Percentiles rank a stretch among this genome's conserved stretches.
phyloP scores from a whole-genome alignment of 1,140 invertebrate genomes.

The Alviniconcha marisindica region DNA sequence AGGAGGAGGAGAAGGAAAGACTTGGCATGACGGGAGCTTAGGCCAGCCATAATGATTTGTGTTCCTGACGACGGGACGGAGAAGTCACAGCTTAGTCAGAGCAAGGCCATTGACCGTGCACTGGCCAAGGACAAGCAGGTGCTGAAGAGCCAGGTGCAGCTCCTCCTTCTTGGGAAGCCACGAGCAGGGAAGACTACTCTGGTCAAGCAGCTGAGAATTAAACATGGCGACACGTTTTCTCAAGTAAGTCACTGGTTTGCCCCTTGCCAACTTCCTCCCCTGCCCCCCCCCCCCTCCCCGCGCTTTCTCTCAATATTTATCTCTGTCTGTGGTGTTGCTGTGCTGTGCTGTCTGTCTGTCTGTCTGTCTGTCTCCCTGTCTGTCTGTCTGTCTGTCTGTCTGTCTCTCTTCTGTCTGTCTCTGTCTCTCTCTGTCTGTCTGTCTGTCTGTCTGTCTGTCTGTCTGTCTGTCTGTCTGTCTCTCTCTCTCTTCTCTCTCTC shows the following conservation, averaged over 20 bases:
- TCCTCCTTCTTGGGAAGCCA: slow-evolving; percentile 16
- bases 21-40: neutral
- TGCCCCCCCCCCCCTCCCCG: neutral
- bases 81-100: slow-evolving; percentile 28
- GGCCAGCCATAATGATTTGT: neutral
- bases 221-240: slow-evolving; percentile 26
- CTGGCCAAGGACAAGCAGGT: slow-evolving; percentile 35
- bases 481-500: too few species aligned
- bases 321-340: slow-evolving; percentile 1
- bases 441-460: too few species aligned
- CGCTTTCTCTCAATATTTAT: slow-evolving; percentile 18
- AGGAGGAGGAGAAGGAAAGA: neutral
- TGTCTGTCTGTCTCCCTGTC: too few species aligned
- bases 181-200: slow-evolving; percentile 31
- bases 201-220: slow-evolving; percentile 30
- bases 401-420: too few species aligned
- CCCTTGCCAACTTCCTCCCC: neutral
- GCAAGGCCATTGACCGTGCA: slow-evolving; percentile 29
- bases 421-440: too few species aligned
- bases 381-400: too few species aligned
- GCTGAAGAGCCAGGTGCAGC: slow-evolving; percentile 26
- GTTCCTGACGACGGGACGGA: neutral
- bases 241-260: neutral
- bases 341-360: neutral
- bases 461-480: too few species aligned